A percentile compares a stretch with the other conserved stretches of the same genome.
Evolutionary conservation across 2,113 vertebrate genomes (phyloP).

Genomic region (Ceyx margarethae): DNA sequence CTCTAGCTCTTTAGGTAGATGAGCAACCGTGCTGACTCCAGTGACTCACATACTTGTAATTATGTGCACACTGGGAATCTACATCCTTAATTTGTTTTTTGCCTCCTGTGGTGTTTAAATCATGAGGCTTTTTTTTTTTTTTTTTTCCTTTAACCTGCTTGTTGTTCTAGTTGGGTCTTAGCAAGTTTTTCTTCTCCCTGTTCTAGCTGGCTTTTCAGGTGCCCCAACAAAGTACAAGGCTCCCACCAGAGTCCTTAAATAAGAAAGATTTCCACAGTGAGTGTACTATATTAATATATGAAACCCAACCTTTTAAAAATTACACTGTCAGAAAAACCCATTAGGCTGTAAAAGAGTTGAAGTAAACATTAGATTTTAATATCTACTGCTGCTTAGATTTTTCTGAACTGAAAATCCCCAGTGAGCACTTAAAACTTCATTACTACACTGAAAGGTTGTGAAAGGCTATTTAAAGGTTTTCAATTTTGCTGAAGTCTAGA

Average conservation of each 20-base stretch:
- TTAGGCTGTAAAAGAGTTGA: slow-evolving; percentile 79
- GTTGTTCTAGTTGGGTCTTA: slow-evolving; percentile 46
- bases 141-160: slow-evolving; percentile 41
- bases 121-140: slow-evolving; percentile 28
- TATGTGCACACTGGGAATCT: slow-evolving; percentile 61
- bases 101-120: slow-evolving; percentile 70
- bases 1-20: slow-evolving; percentile 57
- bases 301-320: slow-evolving; percentile 82
- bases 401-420: slow-evolving; percentile 80
- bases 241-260: slow-evolving; percentile 78
- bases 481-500: slow-evolving; percentile 83
- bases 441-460: slow-evolving; percentile 80
- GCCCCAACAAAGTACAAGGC: slow-evolving; percentile 67
- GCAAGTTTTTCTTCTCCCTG: slow-evolving; percentile 57
- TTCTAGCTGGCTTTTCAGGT: slow-evolving; percentile 69
- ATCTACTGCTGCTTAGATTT: slow-evolving; percentile 80
- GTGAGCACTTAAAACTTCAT: slow-evolving; percentile 85
- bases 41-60: slow-evolving; percentile 67
- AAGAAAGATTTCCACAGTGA: slow-evolving; percentile 73
- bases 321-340: slow-evolving; percentile 79
- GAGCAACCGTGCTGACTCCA: slow-evolving; percentile 54
- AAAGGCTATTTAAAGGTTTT: slow-evolving; percentile 86
- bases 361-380: slow-evolving; percentile 85
- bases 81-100: slow-evolving; percentile 71
- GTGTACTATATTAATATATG: slow-evolving; percentile 78